A percentile compares a stretch with the other conserved stretches of the same genome.
Evolutionary conservation across 2,113 vertebrate genomes (phyloP).

Genomic region (Galbula dea): DNA sequence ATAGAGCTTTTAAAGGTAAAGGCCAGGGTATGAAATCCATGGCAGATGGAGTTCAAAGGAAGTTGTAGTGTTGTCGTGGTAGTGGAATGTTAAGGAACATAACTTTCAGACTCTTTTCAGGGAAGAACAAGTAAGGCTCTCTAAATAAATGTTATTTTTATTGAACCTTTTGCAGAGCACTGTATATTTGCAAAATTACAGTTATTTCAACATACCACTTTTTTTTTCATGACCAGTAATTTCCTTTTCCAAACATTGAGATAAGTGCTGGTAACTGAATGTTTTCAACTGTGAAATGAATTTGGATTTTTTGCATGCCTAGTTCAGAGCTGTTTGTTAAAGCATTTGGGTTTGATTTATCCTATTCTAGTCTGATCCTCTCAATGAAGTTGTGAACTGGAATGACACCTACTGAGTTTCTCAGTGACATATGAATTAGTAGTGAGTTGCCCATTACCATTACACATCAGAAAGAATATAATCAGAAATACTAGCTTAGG

Average conservation of each 20-base stretch:
- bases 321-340: not conserved
- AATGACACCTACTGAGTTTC: not conserved
- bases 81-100: constrained; percentile 4
- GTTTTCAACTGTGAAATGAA: not conserved
- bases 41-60: not conserved
- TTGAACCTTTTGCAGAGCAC: not conserved
- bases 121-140: not conserved
- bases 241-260: constrained; percentile 40
- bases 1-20: not conserved
- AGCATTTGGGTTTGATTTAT: not conserved
- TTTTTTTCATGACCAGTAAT: constrained; percentile 22
- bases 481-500: not conserved
- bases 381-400: not conserved
- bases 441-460: not conserved
- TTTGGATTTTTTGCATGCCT: constrained; percentile 6
- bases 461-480: not conserved
- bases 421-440: no score
- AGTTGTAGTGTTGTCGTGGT: not conserved
- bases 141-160: constrained; percentile 40
- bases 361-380: not conserved
- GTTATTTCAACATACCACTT: constrained; percentile 12
- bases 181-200: constrained; percentile 27
- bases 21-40: not conserved
- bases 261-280: constrained; percentile 8
- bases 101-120: not conserved